Conservation (phyloP, 2,113 vertebrate species). For the Desmodus rotundus region DNA sequence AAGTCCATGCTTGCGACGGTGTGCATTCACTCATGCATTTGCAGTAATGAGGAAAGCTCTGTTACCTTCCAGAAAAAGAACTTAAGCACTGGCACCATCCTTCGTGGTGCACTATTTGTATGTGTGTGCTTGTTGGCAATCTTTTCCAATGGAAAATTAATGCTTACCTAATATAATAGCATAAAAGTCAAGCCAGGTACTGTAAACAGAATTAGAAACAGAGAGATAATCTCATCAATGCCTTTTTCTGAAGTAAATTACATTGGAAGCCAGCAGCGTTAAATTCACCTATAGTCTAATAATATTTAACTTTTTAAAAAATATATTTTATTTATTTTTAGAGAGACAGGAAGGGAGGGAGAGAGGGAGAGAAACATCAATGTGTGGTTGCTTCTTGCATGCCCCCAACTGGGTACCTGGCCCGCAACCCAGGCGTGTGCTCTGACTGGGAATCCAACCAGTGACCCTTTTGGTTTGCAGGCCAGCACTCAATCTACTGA, state of each 20-base stretch:
- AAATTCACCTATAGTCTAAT: neutral
- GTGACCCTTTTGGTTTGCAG: no score
- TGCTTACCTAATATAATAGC: neutral
- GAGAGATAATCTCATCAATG: neutral
- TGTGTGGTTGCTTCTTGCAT: no score
- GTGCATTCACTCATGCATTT: conserved; percentile 46
- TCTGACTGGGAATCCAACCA: no score
- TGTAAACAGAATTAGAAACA: neutral
- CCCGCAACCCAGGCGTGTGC: no score
- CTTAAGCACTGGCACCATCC: neutral
- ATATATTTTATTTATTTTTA: no score
- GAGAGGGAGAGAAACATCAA: no score
- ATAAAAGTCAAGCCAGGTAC: conserved; percentile 32
- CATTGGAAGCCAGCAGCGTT: neutral
- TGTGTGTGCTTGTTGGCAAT: neutral
- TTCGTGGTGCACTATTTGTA: neutral
- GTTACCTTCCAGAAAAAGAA: conserved; percentile 28
- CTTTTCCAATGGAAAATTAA: conserved; percentile 27
- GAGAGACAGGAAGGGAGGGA: no score
- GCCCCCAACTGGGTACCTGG: no score
- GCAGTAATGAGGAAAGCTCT: conserved; percentile 45
- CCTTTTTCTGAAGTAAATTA: conserved; percentile 2
- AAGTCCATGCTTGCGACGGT: neutral
- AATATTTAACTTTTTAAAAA: neutral
- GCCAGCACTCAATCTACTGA: no score